Evolutionary conservation across 2,113 vertebrate genomes (phyloP).

Genomic region (Siphamia tubifer): DNA sequence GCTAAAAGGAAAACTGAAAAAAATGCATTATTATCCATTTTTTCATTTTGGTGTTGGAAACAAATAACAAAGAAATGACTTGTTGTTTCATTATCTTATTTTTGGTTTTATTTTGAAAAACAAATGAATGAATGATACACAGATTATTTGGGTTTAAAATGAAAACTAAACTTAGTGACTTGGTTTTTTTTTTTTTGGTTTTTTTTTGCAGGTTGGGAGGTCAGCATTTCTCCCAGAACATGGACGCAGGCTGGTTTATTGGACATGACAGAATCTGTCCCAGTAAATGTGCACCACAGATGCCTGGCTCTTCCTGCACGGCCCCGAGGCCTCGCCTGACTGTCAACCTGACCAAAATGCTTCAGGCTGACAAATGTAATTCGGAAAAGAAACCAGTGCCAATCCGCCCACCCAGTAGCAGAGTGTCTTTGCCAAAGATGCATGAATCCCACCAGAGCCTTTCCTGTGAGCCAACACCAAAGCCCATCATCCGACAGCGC

Average conservation of each 20-base stretch:
- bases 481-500: conserved; percentile 86
- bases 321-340: conserved; percentile 75
- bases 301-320: conserved; percentile 43
- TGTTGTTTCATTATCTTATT: too few relatives aligned
- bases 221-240: conserved; percentile 4
- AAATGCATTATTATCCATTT: too few relatives aligned
- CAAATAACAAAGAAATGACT: too few relatives aligned
- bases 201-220: conserved; percentile 40
- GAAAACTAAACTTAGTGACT: too few relatives aligned
- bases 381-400: conserved; percentile 34
- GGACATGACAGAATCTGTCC: conserved; percentile 53
- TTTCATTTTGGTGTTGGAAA: too few relatives aligned
- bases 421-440: conserved; percentile 3
- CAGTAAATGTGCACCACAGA: conserved; percentile 15
- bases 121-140: too few relatives aligned
- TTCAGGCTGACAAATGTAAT: conserved; percentile 28
- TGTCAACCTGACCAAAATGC: conserved; percentile 63
- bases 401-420: conserved; percentile 62
- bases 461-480: conserved; percentile 83
- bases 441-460: conserved; percentile 24
- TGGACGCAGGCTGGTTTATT: conserved; percentile 67
- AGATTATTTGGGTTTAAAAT: too few relatives aligned
- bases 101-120: too few relatives aligned
- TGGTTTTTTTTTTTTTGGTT: not conserved
- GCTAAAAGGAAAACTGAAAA: too few relatives aligned